These are phyloP conservation scores for Scleropages formosus DNA, from an alignment of 2,797 vertebrate species.

Conservation along the genomic window DNA sequence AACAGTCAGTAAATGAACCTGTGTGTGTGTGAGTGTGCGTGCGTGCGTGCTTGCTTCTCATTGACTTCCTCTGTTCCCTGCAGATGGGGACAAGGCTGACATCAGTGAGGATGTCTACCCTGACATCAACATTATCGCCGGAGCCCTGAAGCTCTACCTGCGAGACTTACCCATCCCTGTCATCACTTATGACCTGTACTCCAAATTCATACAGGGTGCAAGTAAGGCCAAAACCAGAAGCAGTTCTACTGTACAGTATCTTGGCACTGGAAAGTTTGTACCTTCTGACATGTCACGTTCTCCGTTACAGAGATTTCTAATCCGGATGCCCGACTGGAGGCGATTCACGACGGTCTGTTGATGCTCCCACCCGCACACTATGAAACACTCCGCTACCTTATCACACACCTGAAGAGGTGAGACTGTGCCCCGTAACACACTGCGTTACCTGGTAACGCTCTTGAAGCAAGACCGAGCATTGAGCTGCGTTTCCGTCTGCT, in stretches of 20 bases:
- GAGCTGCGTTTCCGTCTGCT: too few species aligned
- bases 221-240: slow-evolving; percentile 72
- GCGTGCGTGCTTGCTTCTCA: slow-evolving; percentile 40
- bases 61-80: background rate
- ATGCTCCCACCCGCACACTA: slow-evolving; percentile 94
- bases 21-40: slow-evolving; percentile 49
- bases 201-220: slow-evolving; percentile 94
- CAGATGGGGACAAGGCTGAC: slow-evolving; percentile 95
- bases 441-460: too few species aligned
- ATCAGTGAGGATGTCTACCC: slow-evolving; percentile 87
- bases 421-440: slow-evolving; percentile 43
- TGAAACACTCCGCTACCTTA: slow-evolving; percentile 86
- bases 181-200: slow-evolving; percentile 94
- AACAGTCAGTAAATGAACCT: background rate
- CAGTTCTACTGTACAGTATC: background rate
- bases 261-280: background rate
- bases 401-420: slow-evolving; percentile 75
- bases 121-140: slow-evolving; percentile 98
- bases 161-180: slow-evolving; percentile 96
- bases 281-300: background rate
- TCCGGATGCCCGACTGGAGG: slow-evolving; percentile 89
- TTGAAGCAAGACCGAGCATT: too few species aligned
- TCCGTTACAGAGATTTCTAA: slow-evolving; percentile 76
- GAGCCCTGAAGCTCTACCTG: slow-evolving; percentile 96
- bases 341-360: slow-evolving; percentile 87